Base-by-base conservation (phyloP, 2,888 invertebrate species). In the Oscheius sp. region DNA sequence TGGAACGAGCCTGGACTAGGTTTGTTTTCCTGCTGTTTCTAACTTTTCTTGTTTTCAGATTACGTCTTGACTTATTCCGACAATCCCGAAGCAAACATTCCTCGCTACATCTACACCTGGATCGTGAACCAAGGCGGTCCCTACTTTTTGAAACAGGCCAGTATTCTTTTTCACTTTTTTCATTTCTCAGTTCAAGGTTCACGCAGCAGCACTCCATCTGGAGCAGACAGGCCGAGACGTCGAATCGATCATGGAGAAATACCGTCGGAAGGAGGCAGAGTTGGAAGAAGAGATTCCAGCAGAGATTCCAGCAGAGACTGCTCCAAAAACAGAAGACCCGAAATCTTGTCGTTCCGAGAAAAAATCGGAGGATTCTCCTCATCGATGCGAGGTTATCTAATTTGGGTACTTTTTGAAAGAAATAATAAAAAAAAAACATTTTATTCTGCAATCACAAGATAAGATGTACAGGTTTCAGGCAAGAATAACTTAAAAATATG, bases 1-100 rank as follows among this genome's bases (percentile, higher is more conserved):
- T 90, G 91, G 85, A 89, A 90, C 78, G 89, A 90, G 78, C 90
- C 90, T 48, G 84, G 84, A 35, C 72, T 83, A 11, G 80, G 80
- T 78, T 32, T 37, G 60, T 37, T 7, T 42, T 42, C 42, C 42
- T 42, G 21, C 21, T 21, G 21, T 21, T 21, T 42, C 42, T 5
- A 66, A 11, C 7, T 21, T 42, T 58, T 58, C 13, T 32, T 53
- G n/a, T 13, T 7, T 72, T 78, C 73, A 80, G 91, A 91, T 79
- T 92, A 91, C 85, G 89, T 91, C 11, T 86, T 92, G 79, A 91
- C 91, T 0, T 92, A 92, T 84, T 90, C 89, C 79, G 91, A 92
- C 85, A 91, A 92, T 85, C 91, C 91, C 0, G 89, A 91, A 83
- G 89, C 91, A 5, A 88, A 89, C 72, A 90, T 91, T 76, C 91